Evolutionary conservation across 2,797 vertebrate genomes (phyloP).

Genomic region (Pelodytes ibericus): DNA sequence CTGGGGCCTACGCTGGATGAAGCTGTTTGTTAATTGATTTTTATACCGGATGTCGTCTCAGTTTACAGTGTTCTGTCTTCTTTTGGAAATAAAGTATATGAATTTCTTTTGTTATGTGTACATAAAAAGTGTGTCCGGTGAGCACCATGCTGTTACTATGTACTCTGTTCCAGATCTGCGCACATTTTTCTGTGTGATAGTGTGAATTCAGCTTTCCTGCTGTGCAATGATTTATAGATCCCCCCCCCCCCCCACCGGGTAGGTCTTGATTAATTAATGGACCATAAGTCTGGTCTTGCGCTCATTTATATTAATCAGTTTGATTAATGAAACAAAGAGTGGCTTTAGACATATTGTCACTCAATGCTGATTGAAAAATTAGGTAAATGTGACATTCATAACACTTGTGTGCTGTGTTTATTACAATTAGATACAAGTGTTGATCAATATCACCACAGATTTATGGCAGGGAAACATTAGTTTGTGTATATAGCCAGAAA

Average conservation of each 20-base stretch:
- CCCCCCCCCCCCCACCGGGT: not conserved
- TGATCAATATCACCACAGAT: too few relatives aligned
- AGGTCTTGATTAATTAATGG: constrained; percentile 30
- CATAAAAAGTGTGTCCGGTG: not conserved
- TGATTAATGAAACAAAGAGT: constrained; percentile 6
- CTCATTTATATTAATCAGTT: constrained; percentile 30
- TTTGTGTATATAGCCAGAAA: too few relatives aligned
- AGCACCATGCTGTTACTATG: not conserved
- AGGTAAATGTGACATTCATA: not conserved
- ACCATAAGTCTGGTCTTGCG: constrained; percentile 2
- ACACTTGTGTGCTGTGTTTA: not conserved
- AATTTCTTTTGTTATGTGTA: not conserved
- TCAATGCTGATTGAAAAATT: constrained; percentile 3
- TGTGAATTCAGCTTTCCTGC: not conserved
- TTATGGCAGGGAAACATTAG: too few relatives aligned
- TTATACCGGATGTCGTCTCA: not conserved
- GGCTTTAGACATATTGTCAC: not conserved
- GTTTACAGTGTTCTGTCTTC: not conserved
- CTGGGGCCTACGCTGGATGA: too few relatives aligned
- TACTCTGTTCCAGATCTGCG: not conserved
- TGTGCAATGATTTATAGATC: constrained; percentile 24
- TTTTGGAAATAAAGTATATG: not conserved
- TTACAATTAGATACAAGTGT: not conserved
- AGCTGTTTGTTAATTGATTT: not conserved
- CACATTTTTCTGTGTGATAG: not conserved